A percentile compares a stretch with the other conserved stretches of the same genome.
phyloP scores from a whole-genome alignment of 2,113 vertebrate genomes.

The Laticauda laticaudata region DNA sequence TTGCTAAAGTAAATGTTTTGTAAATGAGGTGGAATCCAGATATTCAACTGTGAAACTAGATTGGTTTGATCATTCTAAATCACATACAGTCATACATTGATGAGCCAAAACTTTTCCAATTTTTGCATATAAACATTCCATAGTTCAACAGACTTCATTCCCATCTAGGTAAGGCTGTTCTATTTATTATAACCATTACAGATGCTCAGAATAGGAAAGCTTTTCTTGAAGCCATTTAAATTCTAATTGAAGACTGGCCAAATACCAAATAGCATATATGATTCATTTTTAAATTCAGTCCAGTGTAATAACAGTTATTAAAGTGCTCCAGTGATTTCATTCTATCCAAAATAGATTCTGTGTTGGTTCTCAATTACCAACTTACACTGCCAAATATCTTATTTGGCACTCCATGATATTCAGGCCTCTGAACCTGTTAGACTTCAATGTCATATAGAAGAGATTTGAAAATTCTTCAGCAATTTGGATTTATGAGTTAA shows the following conservation, averaged over 20 bases:
- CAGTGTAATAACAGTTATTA: conserved; percentile 24
- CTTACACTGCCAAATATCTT: conserved; percentile 34
- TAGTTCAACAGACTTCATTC: neutral
- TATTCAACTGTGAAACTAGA: neutral
- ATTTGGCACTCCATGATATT: conserved; percentile 14
- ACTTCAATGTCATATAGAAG: neutral
- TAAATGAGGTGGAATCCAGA: neutral
- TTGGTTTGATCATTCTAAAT: neutral
- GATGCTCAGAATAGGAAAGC: conserved; percentile 13
- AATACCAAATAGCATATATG: conserved; percentile 47
- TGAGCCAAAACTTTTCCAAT: neutral
- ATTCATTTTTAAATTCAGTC: conserved; percentile 45
- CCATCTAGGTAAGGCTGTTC: conserved; percentile 12
- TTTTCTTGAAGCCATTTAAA: conserved; percentile 32
- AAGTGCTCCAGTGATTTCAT: conserved; percentile 34
- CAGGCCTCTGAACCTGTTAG: conserved; percentile 6
- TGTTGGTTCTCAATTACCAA: conserved; percentile 35
- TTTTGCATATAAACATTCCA: neutral
- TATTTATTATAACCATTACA: conserved; percentile 21
- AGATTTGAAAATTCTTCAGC: neutral
- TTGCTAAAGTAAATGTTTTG: neutral
- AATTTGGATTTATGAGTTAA: neutral
- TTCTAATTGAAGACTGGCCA: conserved; percentile 50
- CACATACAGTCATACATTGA: neutral
- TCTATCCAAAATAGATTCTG: neutral